Conservation (phyloP, 2,113 vertebrate species). For the Forbesichthys agassizii region DNA sequence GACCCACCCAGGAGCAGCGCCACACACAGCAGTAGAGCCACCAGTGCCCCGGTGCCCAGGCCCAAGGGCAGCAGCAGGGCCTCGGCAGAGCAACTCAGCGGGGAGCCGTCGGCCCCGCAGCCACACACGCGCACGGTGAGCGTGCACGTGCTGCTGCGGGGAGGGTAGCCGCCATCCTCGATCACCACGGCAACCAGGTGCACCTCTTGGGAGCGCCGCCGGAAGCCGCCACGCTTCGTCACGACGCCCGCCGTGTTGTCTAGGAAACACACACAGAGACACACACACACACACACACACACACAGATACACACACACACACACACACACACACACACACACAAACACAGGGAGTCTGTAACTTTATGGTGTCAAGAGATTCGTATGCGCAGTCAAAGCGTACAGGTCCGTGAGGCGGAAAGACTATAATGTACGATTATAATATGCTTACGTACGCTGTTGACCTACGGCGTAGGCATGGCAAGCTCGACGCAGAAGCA, state of each 20-base stretch:
- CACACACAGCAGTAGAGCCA: conserved; percentile 94
- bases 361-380: too few relatives aligned
- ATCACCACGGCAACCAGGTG: conserved; percentile 89
- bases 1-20: conserved; percentile 92
- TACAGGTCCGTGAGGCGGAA: too few relatives aligned
- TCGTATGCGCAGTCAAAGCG: too few relatives aligned
- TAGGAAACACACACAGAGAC: conserved; percentile 45
- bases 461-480: too few relatives aligned
- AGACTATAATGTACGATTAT: too few relatives aligned
- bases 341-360: neutral
- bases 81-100: conserved; percentile 93
- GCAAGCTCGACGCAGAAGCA: neutral
- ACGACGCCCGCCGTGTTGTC: conserved; percentile 96
- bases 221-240: conserved; percentile 85
- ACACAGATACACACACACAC: neutral
- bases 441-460: too few relatives aligned
- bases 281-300: too few relatives aligned
- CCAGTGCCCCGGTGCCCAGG: conserved; percentile 93
- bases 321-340: neutral
- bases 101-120: conserved; percentile 87
- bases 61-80: conserved; percentile 95
- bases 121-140: conserved; percentile 93
- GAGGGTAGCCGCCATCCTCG: conserved; percentile 92
- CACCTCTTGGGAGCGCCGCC: conserved; percentile 88
- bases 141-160: conserved; percentile 93